phyloP scores from a whole-genome alignment of 1,140 invertebrate species.

The Uloborus diversus region DNA sequence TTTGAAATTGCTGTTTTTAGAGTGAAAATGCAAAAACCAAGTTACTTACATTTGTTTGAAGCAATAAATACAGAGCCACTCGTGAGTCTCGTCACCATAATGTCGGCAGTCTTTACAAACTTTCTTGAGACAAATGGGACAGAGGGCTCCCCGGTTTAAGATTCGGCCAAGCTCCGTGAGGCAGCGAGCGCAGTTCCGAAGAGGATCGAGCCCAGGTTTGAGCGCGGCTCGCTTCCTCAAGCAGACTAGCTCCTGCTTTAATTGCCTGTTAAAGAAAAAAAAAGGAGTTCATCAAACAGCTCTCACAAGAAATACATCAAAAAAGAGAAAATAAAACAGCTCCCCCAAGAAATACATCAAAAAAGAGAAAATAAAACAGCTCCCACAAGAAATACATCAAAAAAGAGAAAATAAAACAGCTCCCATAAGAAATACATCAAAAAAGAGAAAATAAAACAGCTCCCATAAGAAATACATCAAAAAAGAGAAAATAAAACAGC shows the following conservation, averaged over 20 bases:
- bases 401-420: too few relatives aligned
- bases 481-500: too few relatives aligned
- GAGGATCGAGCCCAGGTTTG: slow-evolving; percentile 54
- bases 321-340: background rate
- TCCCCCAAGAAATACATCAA: too few relatives aligned
- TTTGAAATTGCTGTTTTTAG: too few relatives aligned
- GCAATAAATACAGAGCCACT: slow-evolving; percentile 80
- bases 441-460: too few relatives aligned
- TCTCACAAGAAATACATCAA: too few relatives aligned
- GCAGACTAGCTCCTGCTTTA: slow-evolving; percentile 57
- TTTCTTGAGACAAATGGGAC: slow-evolving; percentile 74
- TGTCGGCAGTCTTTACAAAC: slow-evolving; percentile 78
- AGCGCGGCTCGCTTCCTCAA: slow-evolving; percentile 58
- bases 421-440: too few relatives aligned
- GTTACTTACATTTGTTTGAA: slow-evolving; percentile 78
- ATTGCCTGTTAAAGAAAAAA: slow-evolving; percentile 50
- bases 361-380: too few relatives aligned
- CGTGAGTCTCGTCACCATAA: slow-evolving; percentile 64
- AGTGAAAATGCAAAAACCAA: background rate
- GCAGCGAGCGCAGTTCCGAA: slow-evolving; percentile 75
- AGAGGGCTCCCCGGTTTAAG: slow-evolving; percentile 78
- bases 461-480: too few relatives aligned
- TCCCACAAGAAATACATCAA: too few relatives aligned
- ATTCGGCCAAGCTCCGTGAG: slow-evolving; percentile 76
- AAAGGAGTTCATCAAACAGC: background rate